Evolutionary conservation across 2,888 invertebrate genomes (phyloP).

Genomic region (Drosophila peninsularis): DNA sequence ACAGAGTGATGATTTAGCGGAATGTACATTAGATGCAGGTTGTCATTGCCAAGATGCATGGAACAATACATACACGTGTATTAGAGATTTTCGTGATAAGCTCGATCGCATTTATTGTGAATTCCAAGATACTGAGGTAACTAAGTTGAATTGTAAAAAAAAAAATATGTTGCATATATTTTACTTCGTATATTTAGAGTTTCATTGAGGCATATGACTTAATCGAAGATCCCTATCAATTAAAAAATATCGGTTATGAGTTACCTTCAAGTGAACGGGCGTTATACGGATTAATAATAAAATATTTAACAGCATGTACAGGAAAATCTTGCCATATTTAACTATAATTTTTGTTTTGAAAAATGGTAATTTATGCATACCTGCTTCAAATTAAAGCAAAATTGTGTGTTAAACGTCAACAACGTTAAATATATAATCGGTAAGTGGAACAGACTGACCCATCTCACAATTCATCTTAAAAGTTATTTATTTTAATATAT

Average conservation of each 20-base stretch:
- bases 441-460: no score
- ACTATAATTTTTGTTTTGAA: neutral
- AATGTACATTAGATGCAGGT: conserved; percentile 88
- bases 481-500: no score
- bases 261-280: conserved; percentile 86
- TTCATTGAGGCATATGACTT: conserved; percentile 93
- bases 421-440: no score
- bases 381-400: no score
- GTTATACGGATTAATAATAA: conserved; percentile 85
- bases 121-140: conserved; percentile 85
- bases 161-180: neutral
- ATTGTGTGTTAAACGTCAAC: no score
- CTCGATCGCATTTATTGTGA: conserved; percentile 85
- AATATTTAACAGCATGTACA: conserved; percentile 80
- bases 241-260: conserved; percentile 87
- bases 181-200: conserved; percentile 84
- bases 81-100: conserved; percentile 87
- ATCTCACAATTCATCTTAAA: no score
- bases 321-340: conserved; percentile 72
- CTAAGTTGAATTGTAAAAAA: conserved; percentile 10
- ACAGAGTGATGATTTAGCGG: conserved; percentile 85
- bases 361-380: no score
- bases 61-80: conserved; percentile 93
- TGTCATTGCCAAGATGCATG: conserved; percentile 94
- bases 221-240: conserved; percentile 89